phyloP scores from a whole-genome alignment of 2,113 vertebrate species.

The Natator depressus region DNA sequence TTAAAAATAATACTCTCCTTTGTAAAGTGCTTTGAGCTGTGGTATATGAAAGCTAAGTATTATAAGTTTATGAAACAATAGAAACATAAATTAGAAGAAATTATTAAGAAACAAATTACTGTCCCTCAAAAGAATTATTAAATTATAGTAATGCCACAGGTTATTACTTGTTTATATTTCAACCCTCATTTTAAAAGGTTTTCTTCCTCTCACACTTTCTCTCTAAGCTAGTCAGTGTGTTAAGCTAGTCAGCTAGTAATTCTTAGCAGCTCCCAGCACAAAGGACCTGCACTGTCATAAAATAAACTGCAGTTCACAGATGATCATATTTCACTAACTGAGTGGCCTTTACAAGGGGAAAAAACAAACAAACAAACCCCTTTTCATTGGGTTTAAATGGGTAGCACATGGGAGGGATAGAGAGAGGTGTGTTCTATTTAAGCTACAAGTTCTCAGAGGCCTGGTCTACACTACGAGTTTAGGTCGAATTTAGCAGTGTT shows the following conservation, averaged over 20 bases:
- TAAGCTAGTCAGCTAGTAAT: no score
- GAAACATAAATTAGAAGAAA: neutral
- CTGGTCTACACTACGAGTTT: no score
- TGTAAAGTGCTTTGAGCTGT: neutral
- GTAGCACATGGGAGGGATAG: neutral
- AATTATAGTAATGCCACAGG: neutral
- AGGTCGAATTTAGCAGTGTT: no score
- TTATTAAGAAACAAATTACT: neutral
- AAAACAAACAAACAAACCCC: neutral
- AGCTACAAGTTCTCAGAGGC: neutral
- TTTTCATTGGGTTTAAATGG: neutral
- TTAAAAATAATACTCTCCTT: neutral
- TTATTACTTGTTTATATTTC: neutral
- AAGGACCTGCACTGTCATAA: neutral
- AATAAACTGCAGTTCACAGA: accelerated
- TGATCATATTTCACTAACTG: neutral
- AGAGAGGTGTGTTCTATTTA: accelerated
- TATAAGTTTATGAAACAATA: neutral
- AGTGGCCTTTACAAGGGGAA: neutral
- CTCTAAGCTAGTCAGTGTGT: accelerated
- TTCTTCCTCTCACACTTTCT: neutral
- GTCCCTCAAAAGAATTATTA: neutral
- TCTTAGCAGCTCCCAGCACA: neutral
- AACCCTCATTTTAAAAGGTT: neutral
- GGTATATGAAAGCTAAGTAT: neutral